Conservation (phyloP, 2,113 vertebrate species). For the Charadrius vociferus region DNA sequence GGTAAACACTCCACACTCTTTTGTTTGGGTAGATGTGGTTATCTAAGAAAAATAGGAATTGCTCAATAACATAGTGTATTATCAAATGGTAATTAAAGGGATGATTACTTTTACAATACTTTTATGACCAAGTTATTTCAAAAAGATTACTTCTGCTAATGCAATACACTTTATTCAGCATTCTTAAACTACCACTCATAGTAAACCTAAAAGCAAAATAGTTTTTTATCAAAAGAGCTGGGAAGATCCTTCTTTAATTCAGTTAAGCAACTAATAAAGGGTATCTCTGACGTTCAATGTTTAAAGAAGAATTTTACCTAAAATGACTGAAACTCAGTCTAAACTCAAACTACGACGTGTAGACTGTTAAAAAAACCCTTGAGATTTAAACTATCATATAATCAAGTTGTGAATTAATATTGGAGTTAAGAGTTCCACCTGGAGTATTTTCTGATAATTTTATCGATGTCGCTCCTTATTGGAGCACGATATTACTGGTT, state of each 20-base stretch:
- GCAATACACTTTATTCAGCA: background rate
- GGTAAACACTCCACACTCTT: constrained; percentile 84
- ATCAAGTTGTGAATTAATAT: background rate
- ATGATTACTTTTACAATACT: background rate
- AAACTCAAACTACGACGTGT: background rate
- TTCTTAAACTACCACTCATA: background rate
- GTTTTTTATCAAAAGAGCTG: background rate
- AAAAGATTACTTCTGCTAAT: background rate
- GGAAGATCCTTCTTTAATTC: background rate
- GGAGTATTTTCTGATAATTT: background rate
- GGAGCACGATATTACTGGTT: background rate
- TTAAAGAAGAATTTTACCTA: background rate
- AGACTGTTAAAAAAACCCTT: background rate
- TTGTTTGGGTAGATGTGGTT: constrained; percentile 79
- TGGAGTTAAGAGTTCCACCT: background rate
- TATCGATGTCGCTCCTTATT: background rate
- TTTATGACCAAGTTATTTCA: background rate
- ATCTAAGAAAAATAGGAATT: constrained; percentile 71
- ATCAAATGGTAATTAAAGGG: background rate
- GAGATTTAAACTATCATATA: background rate
- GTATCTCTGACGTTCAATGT: background rate
- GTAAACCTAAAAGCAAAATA: background rate
- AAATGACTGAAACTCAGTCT: background rate
- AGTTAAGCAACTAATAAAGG: background rate
- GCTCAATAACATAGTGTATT: background rate